phyloP scores from a whole-genome alignment of 2,888 invertebrate genomes.

The Platypus cylindrus region DNA sequence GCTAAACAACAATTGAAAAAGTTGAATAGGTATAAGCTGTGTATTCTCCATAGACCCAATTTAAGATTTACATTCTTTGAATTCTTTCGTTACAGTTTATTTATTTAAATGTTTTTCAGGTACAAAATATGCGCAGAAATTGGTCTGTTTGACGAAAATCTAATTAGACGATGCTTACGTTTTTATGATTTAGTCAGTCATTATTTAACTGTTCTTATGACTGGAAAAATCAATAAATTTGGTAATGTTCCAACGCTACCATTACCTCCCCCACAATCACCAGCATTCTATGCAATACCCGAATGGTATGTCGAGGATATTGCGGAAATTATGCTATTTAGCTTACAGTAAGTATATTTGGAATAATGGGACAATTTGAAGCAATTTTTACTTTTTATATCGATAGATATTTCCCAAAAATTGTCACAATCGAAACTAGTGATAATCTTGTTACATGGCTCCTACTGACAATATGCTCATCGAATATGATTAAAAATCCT shows the following conservation, averaged over 20 bases:
- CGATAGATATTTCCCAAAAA: constrained; percentile 57
- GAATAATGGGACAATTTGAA: background rate
- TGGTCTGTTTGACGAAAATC: constrained; percentile 70
- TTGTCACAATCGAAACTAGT: constrained; percentile 65
- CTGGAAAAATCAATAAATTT: constrained; percentile 39
- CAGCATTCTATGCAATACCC: constrained; percentile 79
- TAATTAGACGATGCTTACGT: constrained; percentile 68
- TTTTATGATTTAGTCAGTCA: constrained; percentile 83
- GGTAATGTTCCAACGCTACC: constrained; percentile 42
- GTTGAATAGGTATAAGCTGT: constrained; percentile 54
- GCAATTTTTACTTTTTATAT: background rate
- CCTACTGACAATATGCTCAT: constrained; percentile 78
- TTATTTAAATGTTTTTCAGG: constrained; percentile 35
- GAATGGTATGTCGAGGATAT: constrained; percentile 98
- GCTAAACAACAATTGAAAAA: constrained; percentile 81
- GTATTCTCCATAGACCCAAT: no score
- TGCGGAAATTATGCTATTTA: constrained; percentile 88
- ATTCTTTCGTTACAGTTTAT: no score
- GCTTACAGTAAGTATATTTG: constrained; percentile 62
- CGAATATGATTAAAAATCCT: constrained; percentile 87
- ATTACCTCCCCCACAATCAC: constrained; percentile 48
- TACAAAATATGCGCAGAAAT: constrained; percentile 89
- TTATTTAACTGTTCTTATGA: constrained; percentile 56
- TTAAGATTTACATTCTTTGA: no score
- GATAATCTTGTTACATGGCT: constrained; percentile 80